phyloP scores from a whole-genome alignment of 2,888 invertebrate genomes.

The Drosophila paranaensis region DNA sequence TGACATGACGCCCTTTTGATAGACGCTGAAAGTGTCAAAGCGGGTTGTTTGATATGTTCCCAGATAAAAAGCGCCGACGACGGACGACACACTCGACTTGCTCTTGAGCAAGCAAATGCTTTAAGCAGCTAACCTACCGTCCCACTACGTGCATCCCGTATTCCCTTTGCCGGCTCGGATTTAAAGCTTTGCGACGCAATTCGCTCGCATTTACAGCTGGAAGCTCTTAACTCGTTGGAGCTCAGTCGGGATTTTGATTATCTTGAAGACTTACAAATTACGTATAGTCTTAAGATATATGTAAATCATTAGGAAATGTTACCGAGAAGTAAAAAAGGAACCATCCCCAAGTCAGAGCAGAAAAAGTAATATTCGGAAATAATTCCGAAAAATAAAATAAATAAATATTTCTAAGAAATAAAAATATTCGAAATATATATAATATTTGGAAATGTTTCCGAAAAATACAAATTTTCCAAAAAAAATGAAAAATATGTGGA shows the following conservation, averaged over 20 bases:
- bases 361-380: too few species aligned
- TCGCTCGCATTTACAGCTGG: not conserved
- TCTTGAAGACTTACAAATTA: not conserved
- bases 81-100: not conserved
- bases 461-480: not conserved
- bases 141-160: not conserved
- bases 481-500: not conserved
- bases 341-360: too few species aligned
- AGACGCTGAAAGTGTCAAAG: slow-evolving; percentile 49
- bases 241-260: not conserved
- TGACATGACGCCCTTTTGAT: slow-evolving; percentile 69
- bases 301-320: not conserved
- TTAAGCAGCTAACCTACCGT: too few species aligned
- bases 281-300: too few species aligned
- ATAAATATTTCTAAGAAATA: not conserved
- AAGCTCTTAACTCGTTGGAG: not conserved
- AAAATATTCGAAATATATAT: not conserved
- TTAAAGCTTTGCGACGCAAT: not conserved
- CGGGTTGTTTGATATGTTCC: slow-evolving; percentile 35
- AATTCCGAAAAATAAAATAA: too few species aligned
- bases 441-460: not conserved
- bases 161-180: not conserved
- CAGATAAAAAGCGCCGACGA: not conserved
- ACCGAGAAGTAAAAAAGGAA: too few species aligned
- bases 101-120: not conserved